Percentiles rank a stretch among this genome's conserved stretches.
phyloP scores from a whole-genome alignment of 2,797 vertebrate species.

The Tapirus indicus region DNA sequence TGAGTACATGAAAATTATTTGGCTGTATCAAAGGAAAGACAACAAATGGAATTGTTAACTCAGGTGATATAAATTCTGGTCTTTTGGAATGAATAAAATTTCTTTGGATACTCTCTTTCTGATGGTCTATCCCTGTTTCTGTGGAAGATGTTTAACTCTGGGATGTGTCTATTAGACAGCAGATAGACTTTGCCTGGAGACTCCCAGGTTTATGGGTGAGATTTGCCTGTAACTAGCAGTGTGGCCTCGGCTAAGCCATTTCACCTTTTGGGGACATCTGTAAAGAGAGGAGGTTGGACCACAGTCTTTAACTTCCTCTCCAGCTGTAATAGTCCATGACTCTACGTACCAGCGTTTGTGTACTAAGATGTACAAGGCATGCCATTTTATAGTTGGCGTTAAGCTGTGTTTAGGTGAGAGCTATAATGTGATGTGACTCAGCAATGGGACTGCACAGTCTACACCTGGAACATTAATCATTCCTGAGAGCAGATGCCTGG shows the following conservation, averaged over 20 bases:
- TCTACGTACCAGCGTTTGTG: background rate
- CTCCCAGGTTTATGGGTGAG: fast-evolving
- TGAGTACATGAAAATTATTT: background rate
- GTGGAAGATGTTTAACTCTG: background rate
- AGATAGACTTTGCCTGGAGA: background rate
- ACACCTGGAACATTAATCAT: background rate
- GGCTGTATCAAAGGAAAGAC: background rate
- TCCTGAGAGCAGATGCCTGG: background rate
- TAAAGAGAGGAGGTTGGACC: background rate
- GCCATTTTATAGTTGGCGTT: background rate
- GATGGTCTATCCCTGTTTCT: background rate
- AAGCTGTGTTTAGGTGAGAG: background rate
- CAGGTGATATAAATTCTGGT: background rate
- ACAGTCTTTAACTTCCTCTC: background rate
- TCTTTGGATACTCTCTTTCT: background rate
- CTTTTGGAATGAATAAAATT: background rate
- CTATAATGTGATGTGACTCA: background rate
- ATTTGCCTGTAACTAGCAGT: background rate
- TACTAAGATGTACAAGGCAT: background rate
- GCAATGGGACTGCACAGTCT: background rate
- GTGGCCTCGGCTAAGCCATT: background rate
- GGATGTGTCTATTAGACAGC: background rate
- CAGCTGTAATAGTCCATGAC: background rate
- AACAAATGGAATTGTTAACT: background rate
- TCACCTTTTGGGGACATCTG: background rate